A percentile compares a stretch with the other conserved stretches of the same genome.
Evolutionary conservation across 1,140 invertebrate genomes (phyloP).

Genomic region (Leptopilina clavipes): DNA sequence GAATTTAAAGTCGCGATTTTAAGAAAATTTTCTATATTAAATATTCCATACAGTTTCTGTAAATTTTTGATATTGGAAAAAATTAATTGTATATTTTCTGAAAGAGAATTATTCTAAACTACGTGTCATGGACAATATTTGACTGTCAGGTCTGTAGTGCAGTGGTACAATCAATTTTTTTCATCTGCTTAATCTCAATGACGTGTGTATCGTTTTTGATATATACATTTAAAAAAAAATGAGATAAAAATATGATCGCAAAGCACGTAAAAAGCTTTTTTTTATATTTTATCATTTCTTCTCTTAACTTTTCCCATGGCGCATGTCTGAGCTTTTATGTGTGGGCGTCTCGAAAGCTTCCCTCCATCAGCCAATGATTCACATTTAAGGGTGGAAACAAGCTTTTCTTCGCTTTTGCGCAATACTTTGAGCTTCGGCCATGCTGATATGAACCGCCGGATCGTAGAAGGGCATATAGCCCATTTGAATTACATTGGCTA

Average conservation of each 20-base stretch:
- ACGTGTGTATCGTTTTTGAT: not conserved
- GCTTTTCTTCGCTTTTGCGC: slow-evolving; percentile 24
- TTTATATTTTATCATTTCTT: not conserved
- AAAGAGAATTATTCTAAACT: no score
- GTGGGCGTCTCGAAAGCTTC: slow-evolving; percentile 35
- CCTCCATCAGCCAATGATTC: slow-evolving; percentile 25
- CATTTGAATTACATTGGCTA: no score
- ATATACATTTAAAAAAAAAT: not conserved
- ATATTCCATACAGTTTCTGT: no score
- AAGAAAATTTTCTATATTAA: no score
- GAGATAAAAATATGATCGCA: not conserved
- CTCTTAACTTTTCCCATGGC: slow-evolving; percentile 33
- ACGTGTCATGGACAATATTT: slow-evolving; percentile 6
- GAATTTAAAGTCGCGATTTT: no score
- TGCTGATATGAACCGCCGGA: no score
- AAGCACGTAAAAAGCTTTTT: slow-evolving; percentile 1
- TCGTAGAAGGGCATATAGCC: no score
- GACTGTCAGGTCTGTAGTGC: slow-evolving; percentile 2
- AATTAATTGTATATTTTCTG: no score
- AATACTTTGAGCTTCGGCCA: not conserved
- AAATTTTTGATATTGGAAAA: no score
- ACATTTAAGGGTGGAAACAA: slow-evolving; percentile 15
- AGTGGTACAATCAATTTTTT: slow-evolving; percentile 13
- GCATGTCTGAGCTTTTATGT: slow-evolving; percentile 56
- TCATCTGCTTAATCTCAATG: slow-evolving; percentile 6